These are phyloP conservation scores for Limnodromus scolopaceus DNA, from an alignment of 2,797 vertebrate genomes.

Conservation along the genomic window DNA sequence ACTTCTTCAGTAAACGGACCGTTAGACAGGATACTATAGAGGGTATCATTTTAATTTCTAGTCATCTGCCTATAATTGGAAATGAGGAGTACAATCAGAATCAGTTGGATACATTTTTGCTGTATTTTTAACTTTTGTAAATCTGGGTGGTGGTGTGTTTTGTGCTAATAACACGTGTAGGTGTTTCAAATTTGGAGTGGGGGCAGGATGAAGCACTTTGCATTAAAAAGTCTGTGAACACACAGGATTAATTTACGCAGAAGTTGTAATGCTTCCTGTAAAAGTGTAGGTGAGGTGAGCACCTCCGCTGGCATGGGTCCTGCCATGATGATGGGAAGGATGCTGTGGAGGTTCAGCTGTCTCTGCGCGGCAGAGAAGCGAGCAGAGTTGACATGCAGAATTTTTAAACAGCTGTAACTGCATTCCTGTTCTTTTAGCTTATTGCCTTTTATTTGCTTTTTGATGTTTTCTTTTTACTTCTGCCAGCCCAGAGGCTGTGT, in stretches of 20 bases:
- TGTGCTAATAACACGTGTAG: fast-evolving
- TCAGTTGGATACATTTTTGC: not conserved
- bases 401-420: not conserved
- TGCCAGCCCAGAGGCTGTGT: not conserved
- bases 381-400: not conserved
- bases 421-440: not conserved
- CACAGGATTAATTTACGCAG: fast-evolving
- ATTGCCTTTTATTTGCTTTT: not conserved
- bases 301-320: not conserved
- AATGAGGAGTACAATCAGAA: not conserved
- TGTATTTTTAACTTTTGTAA: not conserved
- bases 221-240: not conserved
- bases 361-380: not conserved
- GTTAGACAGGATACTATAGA: not conserved
- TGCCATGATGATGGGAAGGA: not conserved
- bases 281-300: not conserved
- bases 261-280: not conserved
- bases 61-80: not conserved
- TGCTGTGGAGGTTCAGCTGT: not conserved
- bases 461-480: not conserved
- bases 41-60: not conserved
- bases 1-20: not conserved
- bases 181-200: not conserved
- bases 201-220: not conserved
- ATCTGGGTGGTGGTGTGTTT: not conserved